phyloP scores from a whole-genome alignment of 2,113 vertebrate genomes.

The Plectropomus leopardus region DNA sequence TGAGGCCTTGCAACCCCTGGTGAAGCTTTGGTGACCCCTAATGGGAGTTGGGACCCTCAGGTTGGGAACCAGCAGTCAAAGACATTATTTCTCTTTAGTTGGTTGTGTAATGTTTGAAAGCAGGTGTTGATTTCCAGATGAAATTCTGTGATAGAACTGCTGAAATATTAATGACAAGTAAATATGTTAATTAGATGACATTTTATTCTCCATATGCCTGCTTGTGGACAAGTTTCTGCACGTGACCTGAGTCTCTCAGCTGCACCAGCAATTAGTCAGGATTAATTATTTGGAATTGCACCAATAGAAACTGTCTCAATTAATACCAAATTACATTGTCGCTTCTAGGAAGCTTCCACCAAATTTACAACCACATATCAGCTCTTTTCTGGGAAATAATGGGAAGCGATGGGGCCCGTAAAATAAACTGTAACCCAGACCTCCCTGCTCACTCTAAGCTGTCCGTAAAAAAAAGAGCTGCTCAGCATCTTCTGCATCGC shows the following conservation, averaged over 20 bases:
- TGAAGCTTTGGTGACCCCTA: too few species aligned
- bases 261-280: background rate
- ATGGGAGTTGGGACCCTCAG: too few species aligned
- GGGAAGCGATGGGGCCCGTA: background rate
- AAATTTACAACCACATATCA: background rate
- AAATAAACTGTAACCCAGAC: background rate
- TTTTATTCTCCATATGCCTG: background rate
- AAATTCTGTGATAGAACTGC: background rate
- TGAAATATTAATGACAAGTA: background rate
- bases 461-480: background rate
- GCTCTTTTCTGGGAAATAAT: background rate
- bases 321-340: background rate
- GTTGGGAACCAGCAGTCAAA: background rate
- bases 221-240: background rate
- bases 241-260: background rate
- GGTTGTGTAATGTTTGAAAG: background rate
- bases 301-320: background rate
- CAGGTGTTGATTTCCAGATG: background rate
- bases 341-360: background rate
- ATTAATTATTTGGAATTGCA: conserved; percentile 14
- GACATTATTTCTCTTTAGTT: background rate
- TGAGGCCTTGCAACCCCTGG: too few species aligned
- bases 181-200: background rate
- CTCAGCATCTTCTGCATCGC: conserved; percentile 11
- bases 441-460: conserved; percentile 27